Evolutionary conservation across 64 coral and sea anemone species (phyloP), one percentile per base, ranked within the genome.

Genomic region (Montipora capricornis): DNA sequence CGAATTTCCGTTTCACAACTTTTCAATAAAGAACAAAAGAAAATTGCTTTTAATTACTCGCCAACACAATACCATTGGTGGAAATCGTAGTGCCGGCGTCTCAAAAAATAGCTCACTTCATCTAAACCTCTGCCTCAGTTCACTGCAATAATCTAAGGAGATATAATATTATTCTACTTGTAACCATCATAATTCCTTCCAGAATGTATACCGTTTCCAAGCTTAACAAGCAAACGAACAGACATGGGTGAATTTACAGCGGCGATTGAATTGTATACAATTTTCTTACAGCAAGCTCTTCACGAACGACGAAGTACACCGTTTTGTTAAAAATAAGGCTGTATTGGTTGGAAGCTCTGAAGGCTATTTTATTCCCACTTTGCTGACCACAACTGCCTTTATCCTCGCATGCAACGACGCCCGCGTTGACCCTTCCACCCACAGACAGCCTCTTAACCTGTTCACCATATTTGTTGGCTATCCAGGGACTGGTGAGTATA

Each of bases 391-490:
- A 55, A 49, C 73, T 74, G 68, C 87, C 46, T 87, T 70, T 71
- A 47, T 88, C 49, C 22, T 88, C 20, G 84, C 84, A 49, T 3
- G 45, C 47, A 88, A 88, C 64, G 46, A 58, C 9, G 87, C 52
- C 49, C 5, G 48, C 37, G 20, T 87, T 68, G 66, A 87, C 49
- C 0, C 45, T 68, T 69, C 69, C 62, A 87, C 84, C 44, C 84
- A 73, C 49, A 69, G 51, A 4, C 49, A 78, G 87, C 75, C 75
- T 55, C 75, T 55, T 13, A 89, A 89, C 74, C 3, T 89, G 19
- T 78, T 73, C 5, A 89, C 74, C 20, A 52, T 89, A 79, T 77
- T 89, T 77, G 49, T 89, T 51, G 87, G 87, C 20, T 89, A 89
- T 59, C 87, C 87, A 24, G 87, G 87, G 14, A 89, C 87, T 11